These are phyloP conservation scores for Apteryx owenii DNA, from an alignment of 2,113 vertebrate species.

Conservation along the genomic window DNA sequence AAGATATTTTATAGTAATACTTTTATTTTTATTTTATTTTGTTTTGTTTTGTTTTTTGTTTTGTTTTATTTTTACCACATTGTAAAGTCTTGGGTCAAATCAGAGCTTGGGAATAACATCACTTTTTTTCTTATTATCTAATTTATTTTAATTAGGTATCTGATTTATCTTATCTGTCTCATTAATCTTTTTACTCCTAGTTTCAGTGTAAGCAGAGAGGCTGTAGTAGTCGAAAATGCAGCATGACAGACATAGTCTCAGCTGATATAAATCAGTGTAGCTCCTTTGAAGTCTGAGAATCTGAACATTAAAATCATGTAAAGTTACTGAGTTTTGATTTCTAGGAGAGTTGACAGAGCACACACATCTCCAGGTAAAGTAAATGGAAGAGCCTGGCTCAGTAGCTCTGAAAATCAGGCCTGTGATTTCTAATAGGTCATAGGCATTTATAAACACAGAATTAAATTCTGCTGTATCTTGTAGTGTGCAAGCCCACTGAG, in stretches of 20 bases:
- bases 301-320: neutral
- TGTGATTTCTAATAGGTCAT: neutral
- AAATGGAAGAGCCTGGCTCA: neutral
- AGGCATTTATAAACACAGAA: neutral
- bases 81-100: neutral
- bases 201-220: neutral
- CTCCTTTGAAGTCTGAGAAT: neutral
- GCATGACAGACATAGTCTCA: neutral
- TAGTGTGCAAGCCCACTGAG: neutral
- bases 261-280: neutral
- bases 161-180: neutral
- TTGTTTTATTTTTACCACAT: neutral
- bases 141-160: neutral
- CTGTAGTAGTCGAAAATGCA: neutral
- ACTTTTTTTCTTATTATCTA: neutral
- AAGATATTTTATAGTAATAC: neutral
- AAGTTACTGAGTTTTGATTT: constrained; percentile 12
- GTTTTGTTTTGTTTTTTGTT: neutral
- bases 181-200: neutral
- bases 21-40: neutral
- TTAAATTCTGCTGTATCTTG: neutral
- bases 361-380: neutral
- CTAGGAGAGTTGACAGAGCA: neutral
- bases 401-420: neutral
- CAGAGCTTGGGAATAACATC: neutral